Percentiles rank a stretch among this genome's conserved stretches.
phyloP scores from a whole-genome alignment of 2,113 vertebrate genomes.

The Trichechus manatus region DNA sequence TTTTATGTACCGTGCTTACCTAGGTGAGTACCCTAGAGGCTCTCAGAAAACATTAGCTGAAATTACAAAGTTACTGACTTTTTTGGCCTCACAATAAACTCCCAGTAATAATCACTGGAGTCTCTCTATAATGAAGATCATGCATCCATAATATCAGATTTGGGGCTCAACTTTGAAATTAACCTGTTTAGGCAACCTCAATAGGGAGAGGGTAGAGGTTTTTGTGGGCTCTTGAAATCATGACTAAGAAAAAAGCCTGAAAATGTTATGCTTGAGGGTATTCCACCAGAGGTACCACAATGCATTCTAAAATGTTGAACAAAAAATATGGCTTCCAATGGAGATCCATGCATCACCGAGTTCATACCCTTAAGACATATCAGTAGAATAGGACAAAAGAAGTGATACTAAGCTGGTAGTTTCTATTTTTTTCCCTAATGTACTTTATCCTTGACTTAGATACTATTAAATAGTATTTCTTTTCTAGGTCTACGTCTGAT shows the following conservation, averaged over 20 bases:
- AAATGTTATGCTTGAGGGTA: background rate
- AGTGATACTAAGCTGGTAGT: background rate
- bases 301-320: constrained; percentile 15
- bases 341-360: background rate
- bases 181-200: background rate
- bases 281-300: background rate
- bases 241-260: background rate
- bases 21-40: background rate
- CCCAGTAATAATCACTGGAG: background rate
- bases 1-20: background rate
- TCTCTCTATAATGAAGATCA: background rate
- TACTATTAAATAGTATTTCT: background rate
- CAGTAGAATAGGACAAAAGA: background rate
- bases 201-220: background rate
- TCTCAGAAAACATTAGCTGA: constrained; percentile 33
- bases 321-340: background rate
- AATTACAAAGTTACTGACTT: constrained; percentile 37
- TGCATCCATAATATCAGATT: background rate
- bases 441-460: background rate
- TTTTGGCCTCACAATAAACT: background rate
- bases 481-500: background rate
- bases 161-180: background rate
- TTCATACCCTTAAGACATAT: background rate
- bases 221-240: background rate
- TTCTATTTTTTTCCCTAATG: background rate